Conservation (phyloP, 2,888 invertebrate species). For the Cyaniris semiargus region DNA sequence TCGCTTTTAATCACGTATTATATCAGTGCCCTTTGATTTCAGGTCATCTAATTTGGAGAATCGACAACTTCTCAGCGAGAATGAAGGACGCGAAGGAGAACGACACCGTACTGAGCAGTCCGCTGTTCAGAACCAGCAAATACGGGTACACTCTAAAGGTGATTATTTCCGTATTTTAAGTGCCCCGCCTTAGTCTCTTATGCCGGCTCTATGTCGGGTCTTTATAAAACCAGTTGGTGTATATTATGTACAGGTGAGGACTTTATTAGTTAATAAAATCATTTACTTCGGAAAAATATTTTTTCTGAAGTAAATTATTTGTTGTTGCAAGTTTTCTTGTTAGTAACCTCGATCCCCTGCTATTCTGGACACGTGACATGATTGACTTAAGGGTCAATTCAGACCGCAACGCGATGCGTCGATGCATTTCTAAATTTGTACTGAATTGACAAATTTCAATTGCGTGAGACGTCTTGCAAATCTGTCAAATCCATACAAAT, state of each 20-base stretch:
- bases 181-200: background rate
- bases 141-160: constrained; percentile 88
- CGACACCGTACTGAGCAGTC: constrained; percentile 83
- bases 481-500: no score
- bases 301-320: no score
- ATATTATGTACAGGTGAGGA: background rate
- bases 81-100: constrained; percentile 85
- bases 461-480: no score
- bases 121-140: constrained; percentile 84
- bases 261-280: no score
- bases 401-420: no score
- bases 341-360: no score
- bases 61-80: constrained; percentile 83
- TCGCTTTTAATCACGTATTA: background rate
- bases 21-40: constrained; percentile 25
- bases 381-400: no score
- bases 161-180: constrained; percentile 36
- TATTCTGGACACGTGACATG: no score
- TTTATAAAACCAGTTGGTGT: background rate
- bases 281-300: no score
- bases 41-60: constrained; percentile 86
- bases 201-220: background rate
- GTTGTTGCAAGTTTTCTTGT: no score
- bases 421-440: no score
- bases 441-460: no score